A percentile compares a stretch with the other conserved stretches of the same genome.
phyloP scores from a whole-genome alignment of 2,113 vertebrate species.

The Theropithecus gelada region DNA sequence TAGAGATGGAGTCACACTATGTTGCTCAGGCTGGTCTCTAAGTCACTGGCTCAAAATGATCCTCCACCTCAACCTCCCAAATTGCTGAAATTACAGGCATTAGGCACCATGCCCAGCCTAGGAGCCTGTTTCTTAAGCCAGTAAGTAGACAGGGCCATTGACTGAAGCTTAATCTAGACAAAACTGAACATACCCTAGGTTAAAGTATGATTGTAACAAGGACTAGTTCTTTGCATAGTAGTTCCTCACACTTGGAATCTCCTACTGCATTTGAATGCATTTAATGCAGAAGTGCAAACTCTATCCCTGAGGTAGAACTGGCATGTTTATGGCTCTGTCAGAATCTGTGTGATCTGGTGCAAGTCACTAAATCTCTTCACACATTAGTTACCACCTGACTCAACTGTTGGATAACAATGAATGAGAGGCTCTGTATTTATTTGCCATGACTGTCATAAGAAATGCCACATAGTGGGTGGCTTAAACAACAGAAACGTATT shows the following conservation, averaged over 20 bases:
- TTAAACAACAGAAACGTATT: not conserved
- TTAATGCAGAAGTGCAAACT: not conserved
- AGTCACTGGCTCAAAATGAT: too few species aligned
- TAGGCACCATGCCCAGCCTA: too few species aligned
- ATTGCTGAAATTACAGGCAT: too few species aligned
- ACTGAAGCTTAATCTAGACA: not conserved
- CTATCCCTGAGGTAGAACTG: not conserved
- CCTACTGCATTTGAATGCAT: slow-evolving; percentile 10
- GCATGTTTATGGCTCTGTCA: not conserved
- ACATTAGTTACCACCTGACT: not conserved
- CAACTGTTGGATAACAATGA: not conserved
- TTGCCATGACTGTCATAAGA: not conserved
- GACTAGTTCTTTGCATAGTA: not conserved
- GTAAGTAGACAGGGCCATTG: slow-evolving; percentile 1
- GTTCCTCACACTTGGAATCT: slow-evolving; percentile 12
- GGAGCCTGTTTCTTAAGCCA: slow-evolving; percentile 28
- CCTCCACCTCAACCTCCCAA: too few species aligned
- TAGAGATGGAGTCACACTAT: too few species aligned
- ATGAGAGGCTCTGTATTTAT: not conserved
- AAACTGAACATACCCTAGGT: not conserved
- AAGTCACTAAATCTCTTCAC: not conserved
- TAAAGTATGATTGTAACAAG: not conserved
- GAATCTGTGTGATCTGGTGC: not conserved
- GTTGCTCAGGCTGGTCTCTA: too few species aligned
- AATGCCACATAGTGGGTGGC: not conserved